Evolutionary conservation across 2,113 vertebrate genomes (phyloP), one percentile per base, ranked within the genome.

Genomic region (Zingel zingel): DNA sequence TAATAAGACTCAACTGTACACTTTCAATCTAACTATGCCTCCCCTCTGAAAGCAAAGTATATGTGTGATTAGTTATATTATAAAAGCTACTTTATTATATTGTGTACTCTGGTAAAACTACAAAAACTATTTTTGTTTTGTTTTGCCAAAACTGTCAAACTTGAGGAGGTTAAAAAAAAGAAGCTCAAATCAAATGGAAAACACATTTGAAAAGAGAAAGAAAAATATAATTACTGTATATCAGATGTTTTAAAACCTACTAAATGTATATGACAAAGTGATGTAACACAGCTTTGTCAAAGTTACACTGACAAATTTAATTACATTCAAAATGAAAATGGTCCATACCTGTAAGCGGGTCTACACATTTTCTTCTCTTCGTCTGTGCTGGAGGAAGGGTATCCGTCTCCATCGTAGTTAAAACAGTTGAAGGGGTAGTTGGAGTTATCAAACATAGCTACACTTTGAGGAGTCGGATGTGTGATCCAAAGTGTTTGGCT

Each of bases 361-460:
- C 98, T 84, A 45, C 97, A 97, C 92, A 98, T 97, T 87, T 97
- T 97, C 94, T 98, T 97, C 73, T 98, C 97, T n/a, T 98, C 96
- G 0, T 98, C 97, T 0, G 97, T 96, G 88, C 96, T 97, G 87
- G 97, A 97, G 14, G 97, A 94, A 12, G 98, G 98, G 81, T 97
- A 98, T 80, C 97, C 97, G 25, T 99, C 98, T 12, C 97, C 96
- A 65, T 98, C 97, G 19, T 99, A 97, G 89, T 99, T 98, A 85
- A 99, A 99, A 77, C 98, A 99, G 93, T 99, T 99, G 79, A 99
- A 99, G 73, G 98, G 98, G 81, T 99, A 99, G 91, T 98, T 96
- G 1, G 97, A 95, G 90, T 97, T 97, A 89, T 99, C 98, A 87
- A 99, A 99, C 98, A 99, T 99, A 3, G 86, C 88, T 79, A 6